Evolutionary conservation across 2,888 invertebrate genomes (phyloP).

Genomic region (Melieria omissa): DNA sequence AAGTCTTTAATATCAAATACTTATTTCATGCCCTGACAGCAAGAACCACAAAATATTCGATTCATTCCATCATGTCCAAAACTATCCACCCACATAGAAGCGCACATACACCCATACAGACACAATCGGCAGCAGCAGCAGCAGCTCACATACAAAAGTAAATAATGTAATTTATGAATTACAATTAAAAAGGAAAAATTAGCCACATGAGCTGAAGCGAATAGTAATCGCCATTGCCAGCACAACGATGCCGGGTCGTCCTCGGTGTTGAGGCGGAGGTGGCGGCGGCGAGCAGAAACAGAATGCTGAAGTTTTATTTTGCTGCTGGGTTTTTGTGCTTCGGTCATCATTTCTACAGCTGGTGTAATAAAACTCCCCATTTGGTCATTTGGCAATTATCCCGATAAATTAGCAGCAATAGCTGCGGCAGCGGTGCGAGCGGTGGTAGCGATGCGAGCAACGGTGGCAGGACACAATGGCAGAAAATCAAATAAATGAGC

Average conservation of each 20-base stretch:
- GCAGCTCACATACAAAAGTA: slow-evolving; percentile 33
- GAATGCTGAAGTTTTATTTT: slow-evolving; percentile 34
- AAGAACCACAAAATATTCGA: slow-evolving; percentile 15
- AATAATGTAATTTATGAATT: slow-evolving; percentile 63
- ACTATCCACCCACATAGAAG: neutral
- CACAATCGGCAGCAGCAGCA: neutral
- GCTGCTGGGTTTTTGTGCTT: slow-evolving; percentile 46
- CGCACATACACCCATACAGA: neutral
- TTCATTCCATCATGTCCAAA: neutral
- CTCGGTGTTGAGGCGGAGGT: slow-evolving; percentile 15
- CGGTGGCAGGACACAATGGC: slow-evolving; percentile 31
- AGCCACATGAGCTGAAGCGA: slow-evolving; percentile 47
- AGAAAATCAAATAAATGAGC: slow-evolving; percentile 35
- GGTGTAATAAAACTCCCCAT: slow-evolving; percentile 65
- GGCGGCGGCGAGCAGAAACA: neutral
- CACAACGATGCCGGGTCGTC: too few relatives aligned
- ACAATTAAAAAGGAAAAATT: slow-evolving; percentile 62
- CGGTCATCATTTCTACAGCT: slow-evolving; percentile 58
- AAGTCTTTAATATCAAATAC: too few relatives aligned
- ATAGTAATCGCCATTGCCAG: neutral
- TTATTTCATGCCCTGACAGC: too few relatives aligned
- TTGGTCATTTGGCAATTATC: slow-evolving; percentile 66
- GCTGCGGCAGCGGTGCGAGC: slow-evolving; percentile 46
- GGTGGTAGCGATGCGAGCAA: slow-evolving; percentile 23
- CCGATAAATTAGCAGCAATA: slow-evolving; percentile 64